phyloP scores from a whole-genome alignment of 1,140 invertebrate genomes.

The Drosophila pruinosa region DNA sequence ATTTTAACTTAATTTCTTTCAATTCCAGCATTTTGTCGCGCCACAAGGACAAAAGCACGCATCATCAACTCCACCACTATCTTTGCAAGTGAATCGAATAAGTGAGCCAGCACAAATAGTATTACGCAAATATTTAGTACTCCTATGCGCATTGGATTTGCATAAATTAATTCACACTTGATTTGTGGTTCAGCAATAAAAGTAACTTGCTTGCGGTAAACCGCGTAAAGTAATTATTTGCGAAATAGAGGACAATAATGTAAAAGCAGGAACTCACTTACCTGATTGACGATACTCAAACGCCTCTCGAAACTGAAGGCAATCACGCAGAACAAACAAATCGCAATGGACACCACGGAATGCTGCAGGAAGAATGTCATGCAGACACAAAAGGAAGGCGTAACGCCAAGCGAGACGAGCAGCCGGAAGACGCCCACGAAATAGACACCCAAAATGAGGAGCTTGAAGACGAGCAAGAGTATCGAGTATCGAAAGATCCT shows the following conservation, averaged over 20 bases:
- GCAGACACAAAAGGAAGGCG: slow-evolving; percentile 69
- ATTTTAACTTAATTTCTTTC: not conserved
- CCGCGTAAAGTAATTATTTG: slow-evolving; percentile 33
- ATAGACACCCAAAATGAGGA: slow-evolving; percentile 64
- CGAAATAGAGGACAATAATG: not conserved
- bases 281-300: slow-evolving; percentile 73
- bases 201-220: not conserved
- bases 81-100: slow-evolving; percentile 12
- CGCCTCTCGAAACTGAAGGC: slow-evolving; percentile 72
- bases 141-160: slow-evolving; percentile 17
- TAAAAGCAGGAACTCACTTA: slow-evolving; percentile 24
- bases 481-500: slow-evolving; percentile 65
- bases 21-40: not conserved
- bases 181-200: slow-evolving; percentile 24
- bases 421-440: slow-evolving; percentile 69
- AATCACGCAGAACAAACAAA: slow-evolving; percentile 73
- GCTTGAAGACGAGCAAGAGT: slow-evolving; percentile 59
- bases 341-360: slow-evolving; percentile 69
- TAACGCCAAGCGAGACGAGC: slow-evolving; percentile 62
- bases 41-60: not conserved
- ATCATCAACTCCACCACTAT: not conserved
- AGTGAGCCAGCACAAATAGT: not conserved
- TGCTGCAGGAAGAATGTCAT: slow-evolving; percentile 76
- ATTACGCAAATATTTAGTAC: not conserved
- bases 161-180: slow-evolving; percentile 50